Percentiles rank a stretch among this genome's conserved stretches.
Conservation (phyloP, 1,140 invertebrate genomes). For the Ptiloglossa arizonensis region DNA sequence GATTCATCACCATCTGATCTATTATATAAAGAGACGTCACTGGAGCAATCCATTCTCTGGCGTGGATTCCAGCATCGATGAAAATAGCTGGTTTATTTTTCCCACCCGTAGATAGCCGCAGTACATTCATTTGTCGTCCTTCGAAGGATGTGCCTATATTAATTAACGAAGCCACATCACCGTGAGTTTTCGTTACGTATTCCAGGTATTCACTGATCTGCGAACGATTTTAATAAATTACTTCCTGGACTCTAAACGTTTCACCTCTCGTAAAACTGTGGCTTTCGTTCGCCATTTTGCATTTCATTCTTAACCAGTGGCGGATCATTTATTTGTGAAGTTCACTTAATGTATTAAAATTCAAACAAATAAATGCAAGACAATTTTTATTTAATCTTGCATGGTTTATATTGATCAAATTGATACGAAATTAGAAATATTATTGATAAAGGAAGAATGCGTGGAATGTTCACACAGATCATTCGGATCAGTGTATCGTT, state of each 20-base stretch:
- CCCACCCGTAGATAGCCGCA: slow-evolving; percentile 72
- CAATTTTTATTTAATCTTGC: too few species aligned
- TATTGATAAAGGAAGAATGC: too few species aligned
- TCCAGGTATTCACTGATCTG: slow-evolving; percentile 42
- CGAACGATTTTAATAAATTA: neutral
- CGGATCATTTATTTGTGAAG: too few species aligned
- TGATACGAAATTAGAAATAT: too few species aligned
- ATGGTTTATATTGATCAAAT: too few species aligned
- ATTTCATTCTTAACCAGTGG: too few species aligned
- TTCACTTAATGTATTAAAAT: too few species aligned
- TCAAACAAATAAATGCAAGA: too few species aligned
- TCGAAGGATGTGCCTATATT: slow-evolving; percentile 75
- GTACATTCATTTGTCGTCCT: slow-evolving; percentile 73
- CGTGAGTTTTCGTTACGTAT: neutral
- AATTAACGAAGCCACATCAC: slow-evolving; percentile 68
- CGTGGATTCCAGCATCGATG: slow-evolving; percentile 84
- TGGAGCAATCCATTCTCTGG: slow-evolving; percentile 86
- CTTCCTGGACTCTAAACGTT: neutral
- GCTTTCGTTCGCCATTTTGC: too few species aligned
- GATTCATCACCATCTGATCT: slow-evolving; percentile 81
- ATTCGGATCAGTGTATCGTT: too few species aligned
- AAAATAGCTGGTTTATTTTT: slow-evolving; percentile 71
- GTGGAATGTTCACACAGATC: too few species aligned
- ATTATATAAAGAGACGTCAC: slow-evolving; percentile 85
- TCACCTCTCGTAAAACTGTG: too few species aligned